Base-by-base conservation (phyloP, 2,113 vertebrate species). In the Eleginops maclovinus region DNA sequence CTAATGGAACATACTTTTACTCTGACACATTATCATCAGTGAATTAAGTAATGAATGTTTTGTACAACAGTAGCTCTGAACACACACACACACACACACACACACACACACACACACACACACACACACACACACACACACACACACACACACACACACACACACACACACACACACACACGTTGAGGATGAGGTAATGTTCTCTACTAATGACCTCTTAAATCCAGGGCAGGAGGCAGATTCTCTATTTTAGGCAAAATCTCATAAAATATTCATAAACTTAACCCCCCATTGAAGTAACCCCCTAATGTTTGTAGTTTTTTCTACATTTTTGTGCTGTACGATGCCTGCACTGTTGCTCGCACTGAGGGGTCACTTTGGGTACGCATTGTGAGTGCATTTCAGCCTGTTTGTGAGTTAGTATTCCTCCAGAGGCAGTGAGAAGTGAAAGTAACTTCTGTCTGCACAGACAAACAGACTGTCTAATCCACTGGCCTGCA, bases 261-360 rank as follows among this genome's bases (percentile, higher is more conserved):
- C 74, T 94, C 87, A 94, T 94, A 75, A 77, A 94, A 91, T 89
- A 94, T 95, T 94, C 78, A 95, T 93, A 63, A 83, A 79, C 71
- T 73, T 91, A 81, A 80, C 74, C 71, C 87, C 83, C 89, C 50
- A 54, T 51, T 75, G 72, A 59, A 82, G 70, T 82, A 77, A 49
- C 59, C 68, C 60, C 58, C 67, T 74, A 55, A 84, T 82, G 76
- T 85, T 78, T 79, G 82, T 83, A 70, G 51, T 88, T 74, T 49
- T 86, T 83, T 72, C 36, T 77, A 53, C 79, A 61, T 79, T 85
- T 91, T 65, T 61, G 49, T 28, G 19, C 36, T 26, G 36, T 50
- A 76, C 76, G 62, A 80, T 40, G n/a, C 24, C 3, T 3, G 10
- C 56, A 54, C 79, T 88, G 75, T 77, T 76, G 81, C 76, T 81